These are phyloP conservation scores for Ornithoptera alexandrae DNA, from an alignment of 2,888 invertebrate genomes.

Conservation along the genomic window DNA sequence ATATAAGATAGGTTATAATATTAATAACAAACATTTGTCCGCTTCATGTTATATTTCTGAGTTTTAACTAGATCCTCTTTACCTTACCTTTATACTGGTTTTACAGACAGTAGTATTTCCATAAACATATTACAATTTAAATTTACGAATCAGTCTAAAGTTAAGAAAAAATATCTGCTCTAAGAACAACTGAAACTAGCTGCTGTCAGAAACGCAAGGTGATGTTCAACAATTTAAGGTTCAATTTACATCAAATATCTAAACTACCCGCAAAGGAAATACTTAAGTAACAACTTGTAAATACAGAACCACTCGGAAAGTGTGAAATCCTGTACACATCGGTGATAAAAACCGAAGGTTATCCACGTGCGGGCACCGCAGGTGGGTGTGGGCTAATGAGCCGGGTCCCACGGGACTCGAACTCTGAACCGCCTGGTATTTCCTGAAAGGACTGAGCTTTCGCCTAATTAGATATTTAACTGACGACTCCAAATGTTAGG, in stretches of 20 bases:
- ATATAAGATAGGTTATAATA: too few species aligned
- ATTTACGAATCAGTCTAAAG: neutral
- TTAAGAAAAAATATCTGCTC: neutral
- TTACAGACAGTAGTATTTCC: too few species aligned
- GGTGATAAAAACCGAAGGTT: conserved; percentile 49
- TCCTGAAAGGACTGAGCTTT: conserved; percentile 48
- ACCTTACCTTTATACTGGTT: too few species aligned
- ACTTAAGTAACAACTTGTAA: conserved; percentile 46
- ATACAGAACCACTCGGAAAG: conserved; percentile 47
- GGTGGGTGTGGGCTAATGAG: conserved; percentile 47
- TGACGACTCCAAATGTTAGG: conserved; percentile 40
- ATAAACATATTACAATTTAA: neutral
- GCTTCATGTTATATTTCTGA: too few species aligned
- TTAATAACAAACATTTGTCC: too few species aligned
- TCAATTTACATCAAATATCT: neutral
- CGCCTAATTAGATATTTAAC: conserved; percentile 49
- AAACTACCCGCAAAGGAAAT: neutral
- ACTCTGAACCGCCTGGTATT: conserved; percentile 57
- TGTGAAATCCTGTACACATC: conserved; percentile 54
- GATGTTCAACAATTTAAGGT: neutral
- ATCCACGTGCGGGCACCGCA: conserved; percentile 58
- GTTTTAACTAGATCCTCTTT: too few species aligned
- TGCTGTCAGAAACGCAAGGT: neutral
- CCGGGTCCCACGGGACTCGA: conserved; percentile 66
- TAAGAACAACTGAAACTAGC: neutral